Evolutionary conservation across 2,113 vertebrate species (phyloP).

Genomic region (Speoplatyrhinus poulsoni): DNA sequence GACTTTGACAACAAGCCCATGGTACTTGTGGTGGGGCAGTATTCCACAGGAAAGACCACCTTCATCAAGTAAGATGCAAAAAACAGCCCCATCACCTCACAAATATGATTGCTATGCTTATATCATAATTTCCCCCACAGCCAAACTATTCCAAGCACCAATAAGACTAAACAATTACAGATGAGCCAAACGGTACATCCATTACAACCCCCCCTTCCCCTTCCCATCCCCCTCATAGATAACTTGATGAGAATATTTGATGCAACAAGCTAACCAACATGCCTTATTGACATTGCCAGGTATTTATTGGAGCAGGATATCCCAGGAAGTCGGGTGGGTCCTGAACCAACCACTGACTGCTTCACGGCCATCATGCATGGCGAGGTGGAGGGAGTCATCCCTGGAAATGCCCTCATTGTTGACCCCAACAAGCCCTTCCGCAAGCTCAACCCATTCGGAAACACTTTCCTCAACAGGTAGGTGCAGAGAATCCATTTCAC

Average conservation of each 20-base stretch:
- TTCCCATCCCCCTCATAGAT: not conserved
- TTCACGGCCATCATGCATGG: constrained; percentile 95
- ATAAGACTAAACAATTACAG: too few species aligned
- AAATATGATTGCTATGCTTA: too few species aligned
- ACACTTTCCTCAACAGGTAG: constrained; percentile 92
- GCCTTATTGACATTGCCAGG: constrained; percentile 51
- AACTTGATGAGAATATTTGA: not conserved
- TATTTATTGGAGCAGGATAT: constrained; percentile 93
- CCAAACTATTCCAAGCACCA: too few species aligned
- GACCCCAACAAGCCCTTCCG: constrained; percentile 94
- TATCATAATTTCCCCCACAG: too few species aligned
- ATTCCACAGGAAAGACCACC: constrained; percentile 93
- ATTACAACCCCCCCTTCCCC: not conserved
- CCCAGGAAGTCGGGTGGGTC: constrained; percentile 88
- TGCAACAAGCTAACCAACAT: not conserved
- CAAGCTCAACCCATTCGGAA: constrained; percentile 91
- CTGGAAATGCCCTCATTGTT: constrained; percentile 90
- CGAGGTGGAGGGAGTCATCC: constrained; percentile 81
- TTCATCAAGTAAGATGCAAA: constrained; percentile 81
- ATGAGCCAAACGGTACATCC: too few species aligned
- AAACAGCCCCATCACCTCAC: too few species aligned
- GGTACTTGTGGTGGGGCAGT: constrained; percentile 93
- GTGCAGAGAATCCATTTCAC: constrained; percentile 13
- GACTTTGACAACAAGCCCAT: constrained; percentile 94
- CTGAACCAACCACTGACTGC: constrained; percentile 91